Evolutionary conservation across 2,797 vertebrate species (phyloP), one percentile per base, ranked within the genome.

Genomic region (Crocidura indochinensis): DNA sequence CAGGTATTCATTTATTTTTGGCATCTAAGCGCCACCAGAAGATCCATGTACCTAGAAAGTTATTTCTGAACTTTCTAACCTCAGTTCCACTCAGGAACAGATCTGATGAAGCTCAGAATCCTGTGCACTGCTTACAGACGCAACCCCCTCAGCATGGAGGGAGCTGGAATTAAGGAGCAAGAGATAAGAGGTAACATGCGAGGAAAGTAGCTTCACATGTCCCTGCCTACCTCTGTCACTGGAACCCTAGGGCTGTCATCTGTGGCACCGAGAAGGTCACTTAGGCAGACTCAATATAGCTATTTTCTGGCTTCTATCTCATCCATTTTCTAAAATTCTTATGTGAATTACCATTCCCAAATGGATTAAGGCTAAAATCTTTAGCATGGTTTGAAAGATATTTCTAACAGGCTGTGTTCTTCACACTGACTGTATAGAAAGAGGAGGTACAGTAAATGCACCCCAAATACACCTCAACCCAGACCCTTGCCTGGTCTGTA

Each of bases 61-160:
- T 62, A 38, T 76, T 89, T 90, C 38, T 91, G 29, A 84, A 78
- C 11, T 80, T 83, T 29, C 76, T 75, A 84, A 74, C 44, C 65
- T 82, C 29, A 49, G 0, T 31, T 51, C 29, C 62, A 87, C 44
- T n/a, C 17, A 38, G 20, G 22, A 92, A 49, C 10, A 74, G 12
- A 80, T 19, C 8, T 78, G 60, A 17, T 46, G 71, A 81, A 91
- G 85, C 64, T 82, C n/a, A 74, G 64, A 85, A 17, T 81, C 47
- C 67, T 72, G 51, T 26, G 71, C 56, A 26, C 26, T 6, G 3
- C 47, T 94, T 74, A 85, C 6, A 31, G 69, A 91, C 88, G 79
- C 85, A 88, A 47, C 51, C 9, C 49, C 72, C 31, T 22, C 31
- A 15, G 44, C 73, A 31, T 94, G 92, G 69, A 12, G 65, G 75